These are phyloP conservation scores for Trachymyrmex septentrionalis DNA, from an alignment of 1,140 invertebrate species.

Conservation along the genomic window DNA sequence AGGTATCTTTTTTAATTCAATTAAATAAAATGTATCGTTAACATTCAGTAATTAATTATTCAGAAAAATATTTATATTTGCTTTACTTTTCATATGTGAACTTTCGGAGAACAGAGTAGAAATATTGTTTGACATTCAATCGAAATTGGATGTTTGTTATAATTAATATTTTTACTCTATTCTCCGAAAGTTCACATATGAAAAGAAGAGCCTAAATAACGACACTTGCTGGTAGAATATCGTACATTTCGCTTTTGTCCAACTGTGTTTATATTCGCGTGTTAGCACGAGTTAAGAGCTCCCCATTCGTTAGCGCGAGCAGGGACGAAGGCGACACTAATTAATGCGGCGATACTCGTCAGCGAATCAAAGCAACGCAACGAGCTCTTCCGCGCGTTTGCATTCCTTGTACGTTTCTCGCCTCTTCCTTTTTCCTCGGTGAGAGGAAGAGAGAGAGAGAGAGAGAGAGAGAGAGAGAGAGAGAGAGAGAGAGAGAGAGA, in stretches of 20 bases:
- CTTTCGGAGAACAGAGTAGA: neutral
- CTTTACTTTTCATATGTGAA: neutral
- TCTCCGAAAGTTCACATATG: neutral
- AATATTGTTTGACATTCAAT: neutral
- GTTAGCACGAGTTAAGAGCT: slow-evolving; percentile 52
- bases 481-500: neutral
- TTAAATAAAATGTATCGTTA: neutral
- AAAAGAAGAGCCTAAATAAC: neutral
- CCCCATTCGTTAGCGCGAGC: slow-evolving; percentile 71
- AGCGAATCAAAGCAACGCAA: slow-evolving; percentile 59
- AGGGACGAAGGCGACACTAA: slow-evolving; percentile 68
- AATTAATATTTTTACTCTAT: neutral
- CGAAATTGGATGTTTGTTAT: too few species aligned
- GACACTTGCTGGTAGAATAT: slow-evolving; percentile 22
- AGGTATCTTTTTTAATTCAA: neutral
- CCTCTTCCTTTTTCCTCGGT: slow-evolving; percentile 12
- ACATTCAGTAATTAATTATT: too few species aligned
- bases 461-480: neutral
- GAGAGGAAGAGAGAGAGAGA: neutral
- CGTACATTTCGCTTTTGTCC: slow-evolving; percentile 68
- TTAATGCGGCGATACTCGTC: slow-evolving; percentile 76
- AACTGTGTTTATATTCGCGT: slow-evolving; percentile 74
- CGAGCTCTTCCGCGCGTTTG: slow-evolving; percentile 46
- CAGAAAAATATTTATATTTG: neutral
- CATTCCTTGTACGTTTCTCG: slow-evolving; percentile 48